Evolutionary conservation across 2,113 vertebrate genomes (phyloP).

Genomic region (Hippocampus zosterae): DNA sequence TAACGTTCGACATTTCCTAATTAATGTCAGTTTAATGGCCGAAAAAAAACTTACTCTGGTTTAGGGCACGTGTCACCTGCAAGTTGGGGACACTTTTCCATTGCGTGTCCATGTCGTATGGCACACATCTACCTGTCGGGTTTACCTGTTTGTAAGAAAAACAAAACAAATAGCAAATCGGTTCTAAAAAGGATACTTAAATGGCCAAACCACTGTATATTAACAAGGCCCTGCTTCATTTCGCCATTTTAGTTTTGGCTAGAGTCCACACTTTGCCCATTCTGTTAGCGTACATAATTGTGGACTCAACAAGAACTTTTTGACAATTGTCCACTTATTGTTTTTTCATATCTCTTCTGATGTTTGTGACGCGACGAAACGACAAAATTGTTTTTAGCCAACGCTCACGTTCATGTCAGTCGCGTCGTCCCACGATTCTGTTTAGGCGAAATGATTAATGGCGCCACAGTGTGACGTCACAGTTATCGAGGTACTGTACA

Average conservation of each 20-base stretch:
- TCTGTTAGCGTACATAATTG: background rate
- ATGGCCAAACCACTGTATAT: background rate
- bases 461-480: background rate
- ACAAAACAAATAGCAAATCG: background rate
- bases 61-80: conserved; percentile 3
- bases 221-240: background rate
- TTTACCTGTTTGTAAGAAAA: background rate
- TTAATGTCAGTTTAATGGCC: background rate
- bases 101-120: background rate
- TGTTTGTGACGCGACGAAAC: background rate
- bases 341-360: background rate
- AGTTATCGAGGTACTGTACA: background rate
- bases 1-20: background rate
- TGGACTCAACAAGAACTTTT: background rate
- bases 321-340: background rate
- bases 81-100: conserved; percentile 2
- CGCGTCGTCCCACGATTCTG: background rate
- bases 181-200: background rate
- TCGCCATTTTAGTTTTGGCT: background rate
- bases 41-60: background rate
- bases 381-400: background rate
- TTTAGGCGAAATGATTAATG: background rate
- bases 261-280: background rate
- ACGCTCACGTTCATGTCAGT: background rate
- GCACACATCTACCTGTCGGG: background rate